Base-by-base conservation (phyloP, 2,888 invertebrate genomes). In the Ectemnius cavifrons region DNA sequence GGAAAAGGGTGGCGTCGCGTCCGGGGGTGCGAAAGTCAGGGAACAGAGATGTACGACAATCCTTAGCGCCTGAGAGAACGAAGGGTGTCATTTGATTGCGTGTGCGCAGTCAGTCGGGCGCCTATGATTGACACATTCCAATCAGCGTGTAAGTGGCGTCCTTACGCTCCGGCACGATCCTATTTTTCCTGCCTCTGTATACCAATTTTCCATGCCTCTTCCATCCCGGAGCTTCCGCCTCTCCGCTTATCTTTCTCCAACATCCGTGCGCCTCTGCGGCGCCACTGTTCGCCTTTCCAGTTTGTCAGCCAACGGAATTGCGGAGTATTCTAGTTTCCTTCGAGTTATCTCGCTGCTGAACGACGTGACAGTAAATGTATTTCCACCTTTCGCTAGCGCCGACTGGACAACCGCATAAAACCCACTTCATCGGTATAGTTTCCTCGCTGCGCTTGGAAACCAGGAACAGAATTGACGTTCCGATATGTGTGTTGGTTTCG, bases 161-260 rank as follows among this genome's bases (percentile, higher is more conserved):
- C 71, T 82, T 82, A 82, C 75, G 71, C 74, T 60, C 18, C 63
- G 61, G 75, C 82, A 80, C 82, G 83, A 77, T 77, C 47, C 69
- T 62, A 63, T 69, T 71, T 67, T 52, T 5, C 52, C 52, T 16
- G 14, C 8, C 14, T n/a, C 52, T 11, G 16, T 16, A 4, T 52
- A 37, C 37, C 37, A 37, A 4, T 37, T 37, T 37, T 23, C 23
- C 23, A 23, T 23, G 23, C 2, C 3, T 23, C 2, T 56, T 20
- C 27, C 49, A 45, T 20, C 14, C 18, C n/a, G 23, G 23, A 23
- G 23, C 23, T 8, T 61, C 60, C 59, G 63, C 52, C 45, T 57
- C 28, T 57, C 13, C 60, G 37, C 37, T 37, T 37, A 37, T 20
- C 27, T 52, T 18, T 16, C 57, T 8, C 46, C 49, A 37, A 46